Percentiles rank a stretch among this genome's conserved stretches.
Evolutionary conservation across 2,113 vertebrate genomes (phyloP).

Genomic region (Cyphomyrus discorhynchus): DNA sequence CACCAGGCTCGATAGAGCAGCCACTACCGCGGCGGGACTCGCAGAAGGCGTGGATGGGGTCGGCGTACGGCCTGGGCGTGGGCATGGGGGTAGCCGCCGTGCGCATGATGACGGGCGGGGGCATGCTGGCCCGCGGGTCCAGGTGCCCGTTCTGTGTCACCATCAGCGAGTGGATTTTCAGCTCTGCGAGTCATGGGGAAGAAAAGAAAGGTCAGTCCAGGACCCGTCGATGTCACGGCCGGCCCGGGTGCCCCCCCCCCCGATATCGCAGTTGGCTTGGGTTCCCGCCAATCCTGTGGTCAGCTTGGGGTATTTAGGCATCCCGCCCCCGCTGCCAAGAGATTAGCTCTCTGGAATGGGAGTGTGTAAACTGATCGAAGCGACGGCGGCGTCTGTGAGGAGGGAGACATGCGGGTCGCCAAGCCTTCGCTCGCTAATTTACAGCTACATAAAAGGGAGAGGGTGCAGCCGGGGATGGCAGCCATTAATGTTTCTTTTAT

Average conservation of each 20-base stretch:
- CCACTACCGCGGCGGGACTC: constrained; percentile 74
- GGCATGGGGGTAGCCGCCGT: constrained; percentile 80
- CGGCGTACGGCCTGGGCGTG: constrained; percentile 68
- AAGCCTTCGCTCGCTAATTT: neutral
- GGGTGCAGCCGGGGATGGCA: neutral
- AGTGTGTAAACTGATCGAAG: neutral
- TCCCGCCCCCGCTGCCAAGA: neutral
- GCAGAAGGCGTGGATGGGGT: constrained; percentile 47
- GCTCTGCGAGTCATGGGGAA: constrained; percentile 52
- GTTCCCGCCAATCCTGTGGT: neutral
- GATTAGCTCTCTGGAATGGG: neutral
- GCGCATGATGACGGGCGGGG: constrained; percentile 78
- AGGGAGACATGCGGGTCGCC: neutral
- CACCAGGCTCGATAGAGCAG: constrained; percentile 63
- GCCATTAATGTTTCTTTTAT: constrained; percentile 6
- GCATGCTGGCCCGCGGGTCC: constrained; percentile 76
- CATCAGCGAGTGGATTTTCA: constrained; percentile 83
- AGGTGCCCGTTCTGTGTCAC: constrained; percentile 84
- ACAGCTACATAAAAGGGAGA: constrained; percentile 1
- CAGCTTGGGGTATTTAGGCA: neutral
- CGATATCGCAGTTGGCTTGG: neutral
- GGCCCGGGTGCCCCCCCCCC: too few species aligned
- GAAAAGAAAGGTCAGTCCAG: neutral
- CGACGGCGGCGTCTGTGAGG: neutral
- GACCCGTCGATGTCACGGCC: neutral